A percentile compares a stretch with the other conserved stretches of the same genome.
These are phyloP conservation scores for Drosophila setifemur DNA, from an alignment of 1,140 invertebrate species.

Conservation along the genomic window DNA sequence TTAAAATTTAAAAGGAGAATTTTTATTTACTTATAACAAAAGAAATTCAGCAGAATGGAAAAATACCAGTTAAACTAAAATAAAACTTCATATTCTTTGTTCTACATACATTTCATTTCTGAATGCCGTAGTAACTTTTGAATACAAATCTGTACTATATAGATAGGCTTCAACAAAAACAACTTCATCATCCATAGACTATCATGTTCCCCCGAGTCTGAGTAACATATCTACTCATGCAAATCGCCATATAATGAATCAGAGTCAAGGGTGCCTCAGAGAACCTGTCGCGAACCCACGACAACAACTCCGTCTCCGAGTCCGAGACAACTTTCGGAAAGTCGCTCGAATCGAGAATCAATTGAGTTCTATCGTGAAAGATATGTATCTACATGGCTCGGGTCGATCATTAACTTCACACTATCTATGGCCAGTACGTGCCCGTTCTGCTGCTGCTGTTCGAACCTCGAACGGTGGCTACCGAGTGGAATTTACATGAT, in stretches of 20 bases:
- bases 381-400: conserved; percentile 47
- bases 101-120: too few species aligned
- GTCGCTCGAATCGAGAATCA: conserved; percentile 10
- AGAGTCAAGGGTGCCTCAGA: conserved; percentile 32
- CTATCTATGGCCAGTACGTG: conserved; percentile 43
- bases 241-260: conserved; percentile 29
- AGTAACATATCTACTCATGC: conserved; percentile 24
- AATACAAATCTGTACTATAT: too few species aligned
- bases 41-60: not conserved
- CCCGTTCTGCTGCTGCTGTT: too few species aligned
- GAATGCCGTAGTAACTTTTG: too few species aligned
- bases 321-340: conserved; percentile 21
- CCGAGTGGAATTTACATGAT: conserved; percentile 50
- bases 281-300: conserved; percentile 27
- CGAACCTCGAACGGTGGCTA: conserved; percentile 14
- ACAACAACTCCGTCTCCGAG: too few species aligned
- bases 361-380: conserved; percentile 33
- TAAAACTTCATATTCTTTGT: too few species aligned
- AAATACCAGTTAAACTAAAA: not conserved
- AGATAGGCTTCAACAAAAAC: not conserved
- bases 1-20: too few species aligned
- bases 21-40: too few species aligned
- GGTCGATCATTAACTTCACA: conserved; percentile 45
- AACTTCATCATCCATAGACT: not conserved
- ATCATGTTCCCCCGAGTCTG: not conserved